Evolutionary conservation across 2,113 vertebrate genomes (phyloP).

Genomic region (Passer domesticus): DNA sequence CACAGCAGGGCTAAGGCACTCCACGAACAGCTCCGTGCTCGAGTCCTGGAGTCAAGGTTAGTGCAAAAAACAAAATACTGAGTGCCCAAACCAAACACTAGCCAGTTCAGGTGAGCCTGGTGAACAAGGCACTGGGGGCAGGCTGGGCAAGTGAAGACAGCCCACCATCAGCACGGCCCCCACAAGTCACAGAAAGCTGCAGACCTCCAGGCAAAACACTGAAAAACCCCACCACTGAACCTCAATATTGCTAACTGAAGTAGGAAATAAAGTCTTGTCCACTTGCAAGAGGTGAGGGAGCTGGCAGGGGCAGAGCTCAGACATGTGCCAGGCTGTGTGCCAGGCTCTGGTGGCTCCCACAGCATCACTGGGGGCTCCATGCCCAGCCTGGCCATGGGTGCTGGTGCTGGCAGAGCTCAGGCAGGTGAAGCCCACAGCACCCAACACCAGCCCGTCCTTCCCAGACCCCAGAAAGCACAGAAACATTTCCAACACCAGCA

Average conservation of each 20-base stretch:
- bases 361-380: not conserved
- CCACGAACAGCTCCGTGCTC: rapidly evolving
- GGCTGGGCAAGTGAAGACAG: not conserved
- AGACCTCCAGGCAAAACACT: not conserved
- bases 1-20: rapidly evolving
- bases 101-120: not conserved
- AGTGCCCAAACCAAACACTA: not conserved
- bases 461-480: not conserved
- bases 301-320: not conserved
- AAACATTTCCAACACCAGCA: not conserved
- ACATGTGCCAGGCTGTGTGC: rapidly evolving
- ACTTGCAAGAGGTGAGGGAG: not conserved
- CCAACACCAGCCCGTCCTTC: not conserved
- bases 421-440: not conserved
- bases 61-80: not conserved
- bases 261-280: rapidly evolving
- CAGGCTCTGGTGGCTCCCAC: not conserved
- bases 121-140: rapidly evolving
- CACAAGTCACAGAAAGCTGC: not conserved
- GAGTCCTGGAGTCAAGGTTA: not conserved
- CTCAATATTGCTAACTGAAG: not conserved
- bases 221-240: not conserved
- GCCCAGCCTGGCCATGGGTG: too few species aligned
- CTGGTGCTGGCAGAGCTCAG: not conserved
- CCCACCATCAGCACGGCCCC: rapidly evolving